A percentile compares a stretch with the other conserved stretches of the same genome.
phyloP scores from a whole-genome alignment of 2,797 vertebrate genomes.

The Sebastes paucispinis region DNA sequence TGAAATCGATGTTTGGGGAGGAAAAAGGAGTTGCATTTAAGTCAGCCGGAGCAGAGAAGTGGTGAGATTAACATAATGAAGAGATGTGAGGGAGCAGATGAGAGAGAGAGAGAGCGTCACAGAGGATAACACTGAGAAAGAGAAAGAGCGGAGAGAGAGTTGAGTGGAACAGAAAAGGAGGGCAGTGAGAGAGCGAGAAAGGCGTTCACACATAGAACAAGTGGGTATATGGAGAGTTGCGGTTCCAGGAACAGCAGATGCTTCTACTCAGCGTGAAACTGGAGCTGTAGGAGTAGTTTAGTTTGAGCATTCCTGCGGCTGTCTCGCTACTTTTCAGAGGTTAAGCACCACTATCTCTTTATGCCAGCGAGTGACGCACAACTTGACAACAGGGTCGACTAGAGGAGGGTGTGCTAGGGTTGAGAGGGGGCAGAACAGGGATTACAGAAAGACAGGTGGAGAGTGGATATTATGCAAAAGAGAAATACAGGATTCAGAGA shows the following conservation, averaged over 20 bases:
- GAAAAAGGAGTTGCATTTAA: conserved; percentile 44
- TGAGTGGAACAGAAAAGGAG: background rate
- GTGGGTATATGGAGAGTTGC: conserved; percentile 2
- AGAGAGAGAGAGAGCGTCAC: background rate
- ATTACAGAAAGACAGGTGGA: background rate
- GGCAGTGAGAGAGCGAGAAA: conserved; percentile 15
- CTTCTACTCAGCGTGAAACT: conserved; percentile 47
- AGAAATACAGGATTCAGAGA: background rate
- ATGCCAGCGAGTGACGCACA: conserved; percentile 34
- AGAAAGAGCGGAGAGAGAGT: background rate
- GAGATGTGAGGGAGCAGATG: conserved; percentile 15
- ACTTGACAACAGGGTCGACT: background rate
- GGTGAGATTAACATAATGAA: conserved; percentile 28
- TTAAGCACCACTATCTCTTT: conserved; percentile 39
- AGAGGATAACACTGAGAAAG: background rate
- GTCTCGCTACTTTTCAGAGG: conserved; percentile 30
- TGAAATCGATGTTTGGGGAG: conserved; percentile 64
- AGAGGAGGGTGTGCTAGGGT: background rate
- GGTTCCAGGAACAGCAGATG: conserved; percentile 65
- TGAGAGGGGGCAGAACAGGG: background rate
- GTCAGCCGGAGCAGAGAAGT: conserved; percentile 21
- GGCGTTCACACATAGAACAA: conserved; percentile 23
- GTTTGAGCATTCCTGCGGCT: conserved; percentile 56
- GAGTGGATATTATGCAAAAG: background rate
- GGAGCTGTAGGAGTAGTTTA: conserved; percentile 50